Percentiles rank a stretch among this genome's conserved stretches.
Evolutionary conservation across 2,113 vertebrate species (phyloP).

Genomic region (Platysteira castanea): DNA sequence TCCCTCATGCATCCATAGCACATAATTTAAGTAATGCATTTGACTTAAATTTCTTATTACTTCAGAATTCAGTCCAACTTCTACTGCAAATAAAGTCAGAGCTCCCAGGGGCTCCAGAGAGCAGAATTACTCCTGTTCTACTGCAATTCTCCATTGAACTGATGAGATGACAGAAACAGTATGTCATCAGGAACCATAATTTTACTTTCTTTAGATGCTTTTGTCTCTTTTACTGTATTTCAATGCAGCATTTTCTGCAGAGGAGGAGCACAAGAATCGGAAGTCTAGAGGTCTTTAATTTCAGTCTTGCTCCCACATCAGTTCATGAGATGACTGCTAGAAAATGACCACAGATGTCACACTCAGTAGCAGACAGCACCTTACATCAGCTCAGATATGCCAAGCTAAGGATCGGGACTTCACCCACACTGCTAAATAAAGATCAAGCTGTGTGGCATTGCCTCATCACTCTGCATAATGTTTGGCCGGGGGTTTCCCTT

Average conservation of each 20-base stretch:
- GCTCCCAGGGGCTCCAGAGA: not conserved
- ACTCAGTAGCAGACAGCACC: not conserved
- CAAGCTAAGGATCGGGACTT: not conserved
- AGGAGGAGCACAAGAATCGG: not conserved
- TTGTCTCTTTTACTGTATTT: not conserved
- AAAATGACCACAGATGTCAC: not conserved
- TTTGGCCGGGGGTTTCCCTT: not conserved
- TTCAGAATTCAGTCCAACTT: constrained; percentile 9
- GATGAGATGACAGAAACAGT: not conserved
- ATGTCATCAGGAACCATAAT: not conserved
- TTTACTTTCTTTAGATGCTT: not conserved
- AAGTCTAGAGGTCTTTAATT: not conserved
- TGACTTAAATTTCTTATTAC: constrained; percentile 1
- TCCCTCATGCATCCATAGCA: constrained; percentile 14
- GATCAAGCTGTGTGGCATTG: not conserved
- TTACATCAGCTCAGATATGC: not conserved
- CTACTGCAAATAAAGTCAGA: not conserved
- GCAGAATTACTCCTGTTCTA: not conserved
- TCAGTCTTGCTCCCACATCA: not conserved
- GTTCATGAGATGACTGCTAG: not conserved
- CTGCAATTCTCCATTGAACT: not conserved
- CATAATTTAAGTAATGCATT: constrained; percentile 19
- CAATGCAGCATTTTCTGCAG: not conserved
- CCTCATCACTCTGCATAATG: not conserved
- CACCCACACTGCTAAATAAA: not conserved